phyloP scores from a whole-genome alignment of 2,797 vertebrate genomes.

The Enteromius thamalakanensis region DNA sequence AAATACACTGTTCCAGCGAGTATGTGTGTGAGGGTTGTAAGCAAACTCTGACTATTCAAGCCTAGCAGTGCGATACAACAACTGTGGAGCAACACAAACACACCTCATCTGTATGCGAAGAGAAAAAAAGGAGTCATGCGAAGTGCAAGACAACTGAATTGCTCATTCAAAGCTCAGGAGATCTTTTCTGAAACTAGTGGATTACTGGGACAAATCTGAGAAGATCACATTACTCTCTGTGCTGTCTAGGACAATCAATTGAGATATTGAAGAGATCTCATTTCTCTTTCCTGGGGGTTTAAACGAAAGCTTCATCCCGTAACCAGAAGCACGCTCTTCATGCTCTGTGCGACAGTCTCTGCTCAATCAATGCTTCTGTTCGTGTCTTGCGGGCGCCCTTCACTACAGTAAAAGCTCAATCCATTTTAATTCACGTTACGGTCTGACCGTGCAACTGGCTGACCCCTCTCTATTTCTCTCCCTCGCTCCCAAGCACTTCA shows the following conservation, averaged over 20 bases:
- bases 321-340: conserved; percentile 24
- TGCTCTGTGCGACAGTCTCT: not conserved
- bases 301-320: not conserved
- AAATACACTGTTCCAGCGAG: conserved; percentile 35
- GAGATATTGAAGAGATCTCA: conserved; percentile 29
- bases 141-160: not conserved
- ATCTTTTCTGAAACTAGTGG: conserved; percentile 9
- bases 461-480: conserved; percentile 17
- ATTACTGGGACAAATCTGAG: conserved; percentile 12
- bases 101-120: not conserved
- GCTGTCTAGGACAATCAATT: conserved; percentile 26
- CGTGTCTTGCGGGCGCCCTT: conserved; percentile 15
- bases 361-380: conserved; percentile 26
- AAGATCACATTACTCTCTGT: conserved; percentile 6
- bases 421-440: conserved; percentile 42
- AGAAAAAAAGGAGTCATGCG: not conserved
- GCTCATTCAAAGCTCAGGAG: not conserved
- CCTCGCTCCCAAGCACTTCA: conserved; percentile 20
- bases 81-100: conserved; percentile 13
- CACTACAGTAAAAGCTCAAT: conserved; percentile 37
- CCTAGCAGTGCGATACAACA: conserved; percentile 13
- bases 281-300: conserved; percentile 20
- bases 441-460: conserved; percentile 33
- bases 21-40: conserved; percentile 1
- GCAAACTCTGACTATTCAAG: conserved; percentile 32